phyloP scores from a whole-genome alignment of 2,888 invertebrate species.

The Drosophila lacicola region DNA sequence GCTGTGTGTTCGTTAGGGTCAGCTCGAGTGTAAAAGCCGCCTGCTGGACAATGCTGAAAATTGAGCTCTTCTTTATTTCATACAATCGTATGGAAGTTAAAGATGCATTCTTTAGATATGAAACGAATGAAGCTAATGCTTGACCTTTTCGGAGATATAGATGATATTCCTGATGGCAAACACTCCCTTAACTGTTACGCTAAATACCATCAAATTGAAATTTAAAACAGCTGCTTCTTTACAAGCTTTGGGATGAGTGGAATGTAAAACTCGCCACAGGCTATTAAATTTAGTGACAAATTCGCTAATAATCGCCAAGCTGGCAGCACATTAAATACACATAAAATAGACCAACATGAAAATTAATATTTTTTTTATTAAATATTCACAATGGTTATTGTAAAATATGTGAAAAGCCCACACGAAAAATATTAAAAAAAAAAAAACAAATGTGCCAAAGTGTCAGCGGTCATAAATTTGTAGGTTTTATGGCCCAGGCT shows the following conservation, averaged over 20 bases:
- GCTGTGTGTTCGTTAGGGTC: constrained; percentile 25
- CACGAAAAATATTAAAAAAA: constrained; percentile 33
- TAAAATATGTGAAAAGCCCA: constrained; percentile 34
- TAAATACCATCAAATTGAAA: neutral
- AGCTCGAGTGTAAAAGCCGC: constrained; percentile 45
- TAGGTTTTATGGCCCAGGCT: constrained; percentile 71
- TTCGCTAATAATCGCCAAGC: constrained; percentile 40
- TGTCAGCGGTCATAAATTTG: constrained; percentile 66
- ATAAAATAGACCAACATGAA: constrained; percentile 60
- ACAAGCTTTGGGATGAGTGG: constrained; percentile 9
- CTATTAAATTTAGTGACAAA: constrained; percentile 66
- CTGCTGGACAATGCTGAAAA: constrained; percentile 20
- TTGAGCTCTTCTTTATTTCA: constrained; percentile 21
- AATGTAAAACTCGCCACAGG: constrained; percentile 26
- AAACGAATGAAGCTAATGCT: neutral
- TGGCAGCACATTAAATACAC: constrained; percentile 63
- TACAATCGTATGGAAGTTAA: neutral
- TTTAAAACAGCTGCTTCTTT: constrained; percentile 1
- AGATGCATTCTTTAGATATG: constrained; percentile 2
- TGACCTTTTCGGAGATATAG: constrained; percentile 4
- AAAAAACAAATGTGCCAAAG: constrained; percentile 54
- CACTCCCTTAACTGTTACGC: constrained; percentile 7
- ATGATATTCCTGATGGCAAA: neutral
- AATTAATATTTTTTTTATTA: constrained; percentile 69
- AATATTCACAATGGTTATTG: constrained; percentile 48